Evolutionary conservation across 2,113 vertebrate genomes (phyloP).

Genomic region (Ctenodactylus gundi): DNA sequence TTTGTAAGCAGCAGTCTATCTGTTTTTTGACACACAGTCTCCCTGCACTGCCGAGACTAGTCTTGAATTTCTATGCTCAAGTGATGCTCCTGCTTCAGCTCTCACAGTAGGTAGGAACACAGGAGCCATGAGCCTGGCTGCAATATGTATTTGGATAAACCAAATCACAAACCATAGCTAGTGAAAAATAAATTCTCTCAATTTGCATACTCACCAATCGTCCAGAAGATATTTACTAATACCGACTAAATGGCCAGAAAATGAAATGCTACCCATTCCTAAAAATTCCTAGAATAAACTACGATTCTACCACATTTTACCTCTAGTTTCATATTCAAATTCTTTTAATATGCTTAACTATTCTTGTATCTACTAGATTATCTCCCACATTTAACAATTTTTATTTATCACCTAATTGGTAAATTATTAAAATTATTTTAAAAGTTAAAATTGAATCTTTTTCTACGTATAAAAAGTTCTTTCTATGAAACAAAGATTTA

Average conservation of each 20-base stretch:
- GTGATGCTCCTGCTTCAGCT: neutral
- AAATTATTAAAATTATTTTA: constrained; percentile 34
- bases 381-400: neutral
- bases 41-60: no score
- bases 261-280: neutral
- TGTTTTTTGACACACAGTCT: no score
- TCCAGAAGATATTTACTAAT: constrained; percentile 2
- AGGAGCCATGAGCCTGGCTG: neutral
- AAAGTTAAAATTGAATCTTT: constrained; percentile 2
- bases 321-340: neutral
- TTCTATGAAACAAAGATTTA: neutral
- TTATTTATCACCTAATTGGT: neutral
- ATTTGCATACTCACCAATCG: neutral
- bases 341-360: constrained; percentile 1
- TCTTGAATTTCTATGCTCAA: neutral
- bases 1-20: neutral
- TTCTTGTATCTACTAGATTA: constrained; percentile 2
- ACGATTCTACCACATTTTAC: constrained; percentile 29
- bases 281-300: neutral
- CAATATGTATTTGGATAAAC: neutral
- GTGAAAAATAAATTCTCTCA: constrained; percentile 3
- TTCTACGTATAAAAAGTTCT: neutral
- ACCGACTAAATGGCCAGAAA: neutral
- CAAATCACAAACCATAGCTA: neutral
- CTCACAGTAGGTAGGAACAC: neutral